Conservation (phyloP, 1,140 invertebrate genomes). For the Rhagoletis pomonella region DNA sequence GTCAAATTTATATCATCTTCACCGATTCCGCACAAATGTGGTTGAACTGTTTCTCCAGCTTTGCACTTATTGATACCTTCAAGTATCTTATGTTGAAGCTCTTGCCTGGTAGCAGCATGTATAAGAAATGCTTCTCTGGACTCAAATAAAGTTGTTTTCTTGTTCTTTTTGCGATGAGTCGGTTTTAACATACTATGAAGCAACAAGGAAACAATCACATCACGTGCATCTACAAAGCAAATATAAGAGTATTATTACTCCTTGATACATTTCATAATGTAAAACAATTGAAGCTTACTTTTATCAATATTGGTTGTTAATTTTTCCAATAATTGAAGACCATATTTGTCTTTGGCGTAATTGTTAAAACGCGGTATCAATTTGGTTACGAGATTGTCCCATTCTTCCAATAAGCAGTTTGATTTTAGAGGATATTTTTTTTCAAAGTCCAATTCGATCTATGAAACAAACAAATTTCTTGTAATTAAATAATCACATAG, state of each 20-base stretch:
- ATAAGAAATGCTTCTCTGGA: background rate
- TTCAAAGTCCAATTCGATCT: background rate
- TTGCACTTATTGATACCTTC: background rate
- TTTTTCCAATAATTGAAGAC: background rate
- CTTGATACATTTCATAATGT: slow-evolving; percentile 7
- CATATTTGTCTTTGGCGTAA: slow-evolving; percentile 5
- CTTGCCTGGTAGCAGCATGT: slow-evolving; percentile 3
- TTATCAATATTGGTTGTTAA: too few species aligned
- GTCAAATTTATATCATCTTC: slow-evolving; percentile 7
- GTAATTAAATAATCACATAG: background rate
- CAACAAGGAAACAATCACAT: too few species aligned
- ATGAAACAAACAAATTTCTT: slow-evolving; percentile 2
- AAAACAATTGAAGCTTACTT: background rate
- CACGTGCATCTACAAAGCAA: background rate
- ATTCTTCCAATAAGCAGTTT: background rate
- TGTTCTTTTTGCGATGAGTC: background rate
- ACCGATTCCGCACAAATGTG: background rate
- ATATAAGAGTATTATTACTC: background rate
- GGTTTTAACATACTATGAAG: background rate
- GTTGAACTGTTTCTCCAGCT: background rate
- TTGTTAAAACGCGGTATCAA: too few species aligned
- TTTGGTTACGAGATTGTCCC: background rate
- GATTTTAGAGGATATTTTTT: too few species aligned
- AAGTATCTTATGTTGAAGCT: background rate
- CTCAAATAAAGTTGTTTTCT: slow-evolving; percentile 1